phyloP scores from a whole-genome alignment of 2,888 invertebrate species.

The Ashinkailepas kermadecensis region DNA sequence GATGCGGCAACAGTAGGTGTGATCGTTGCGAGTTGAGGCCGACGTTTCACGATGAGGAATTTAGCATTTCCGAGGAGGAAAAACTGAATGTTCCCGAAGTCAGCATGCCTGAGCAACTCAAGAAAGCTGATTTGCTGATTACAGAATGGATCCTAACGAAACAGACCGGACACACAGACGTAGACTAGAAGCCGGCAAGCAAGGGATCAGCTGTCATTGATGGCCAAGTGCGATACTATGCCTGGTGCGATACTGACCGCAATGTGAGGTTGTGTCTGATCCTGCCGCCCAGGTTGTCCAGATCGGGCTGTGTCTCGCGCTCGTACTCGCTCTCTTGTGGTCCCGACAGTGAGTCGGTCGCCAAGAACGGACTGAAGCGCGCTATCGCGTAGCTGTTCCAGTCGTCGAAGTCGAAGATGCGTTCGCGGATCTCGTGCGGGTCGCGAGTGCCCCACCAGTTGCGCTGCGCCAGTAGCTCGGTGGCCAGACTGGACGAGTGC shows the following conservation, averaged over 20 bases:
- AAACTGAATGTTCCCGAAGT: too few species aligned
- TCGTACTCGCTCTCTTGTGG: constrained; percentile 56
- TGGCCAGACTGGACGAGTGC: constrained; percentile 75
- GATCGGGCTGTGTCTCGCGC: constrained; percentile 48
- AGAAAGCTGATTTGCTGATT: too few species aligned
- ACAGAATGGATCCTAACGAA: too few species aligned
- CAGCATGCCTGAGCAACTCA: too few species aligned
- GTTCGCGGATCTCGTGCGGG: constrained; percentile 62
- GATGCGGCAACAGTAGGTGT: too few species aligned
- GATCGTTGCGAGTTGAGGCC: too few species aligned
- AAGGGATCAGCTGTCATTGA: too few species aligned
- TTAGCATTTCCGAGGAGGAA: too few species aligned
- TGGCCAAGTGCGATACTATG: too few species aligned
- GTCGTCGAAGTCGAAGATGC: constrained; percentile 96
- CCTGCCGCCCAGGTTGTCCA: constrained; percentile 66
- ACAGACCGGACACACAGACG: too few species aligned
- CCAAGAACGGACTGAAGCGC: constrained; percentile 76
- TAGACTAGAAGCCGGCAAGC: too few species aligned
- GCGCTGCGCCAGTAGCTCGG: constrained; percentile 74
- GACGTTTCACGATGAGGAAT: too few species aligned
- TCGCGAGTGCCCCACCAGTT: constrained; percentile 94
- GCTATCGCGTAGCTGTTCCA: constrained; percentile 98
- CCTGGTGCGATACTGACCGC: constrained; percentile 40
- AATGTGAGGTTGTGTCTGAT: constrained; percentile 59
- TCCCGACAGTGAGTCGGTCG: constrained; percentile 45